Evolutionary conservation across 2,113 vertebrate genomes (phyloP), one percentile per base, ranked within the genome.

Genomic region (Alectura lathami): DNA sequence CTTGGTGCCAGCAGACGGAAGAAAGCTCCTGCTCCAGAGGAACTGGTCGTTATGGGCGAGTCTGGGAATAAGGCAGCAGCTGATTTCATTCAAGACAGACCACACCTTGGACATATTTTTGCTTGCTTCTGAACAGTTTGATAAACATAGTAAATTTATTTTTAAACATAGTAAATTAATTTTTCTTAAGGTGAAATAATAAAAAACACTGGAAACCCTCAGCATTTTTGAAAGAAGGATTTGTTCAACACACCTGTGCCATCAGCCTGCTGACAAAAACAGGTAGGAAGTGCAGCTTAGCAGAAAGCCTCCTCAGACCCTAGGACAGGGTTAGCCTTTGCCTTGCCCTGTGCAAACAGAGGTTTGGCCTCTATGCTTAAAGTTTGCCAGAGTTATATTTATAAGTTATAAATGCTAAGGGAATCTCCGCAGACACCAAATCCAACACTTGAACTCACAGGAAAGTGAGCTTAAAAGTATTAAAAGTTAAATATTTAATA

Each of bases 271-370:
- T 43, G 72, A 62, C 13, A 70, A 73, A 76, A 29, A 40, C 2
- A 4, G 88, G 64, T 17, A 2, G 8, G 40, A 78, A 91, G 63
- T 6, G 18, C 9, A 81, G 30, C 13, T 83, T 42, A 88, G 50
- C 56, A 89, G 11, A 74, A 42, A 32, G 17, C 10, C 23, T 63
- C 64, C 38, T 27, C 62, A 30, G 38, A 36, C 20, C 59, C 17
- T 48, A 53, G 48, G 15, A n/a, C 7, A 67, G 23, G 45, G 22
- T 82, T 63, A 92, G 51, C 42, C 47, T 79, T 84, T 34, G 64
- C 67, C 38, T 87, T 91, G 78, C 72, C 50, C 60, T 92, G 74
- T 86, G 62, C 74, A 93, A 88, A 83, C 27, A 88, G 64, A 90
- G 36, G 27, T 43, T 81, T 51, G 3, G 8, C 29, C 21, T 93